Evolutionary conservation across 2,888 invertebrate genomes (phyloP).

Genomic region (Scelioninae gen. 1): DNA sequence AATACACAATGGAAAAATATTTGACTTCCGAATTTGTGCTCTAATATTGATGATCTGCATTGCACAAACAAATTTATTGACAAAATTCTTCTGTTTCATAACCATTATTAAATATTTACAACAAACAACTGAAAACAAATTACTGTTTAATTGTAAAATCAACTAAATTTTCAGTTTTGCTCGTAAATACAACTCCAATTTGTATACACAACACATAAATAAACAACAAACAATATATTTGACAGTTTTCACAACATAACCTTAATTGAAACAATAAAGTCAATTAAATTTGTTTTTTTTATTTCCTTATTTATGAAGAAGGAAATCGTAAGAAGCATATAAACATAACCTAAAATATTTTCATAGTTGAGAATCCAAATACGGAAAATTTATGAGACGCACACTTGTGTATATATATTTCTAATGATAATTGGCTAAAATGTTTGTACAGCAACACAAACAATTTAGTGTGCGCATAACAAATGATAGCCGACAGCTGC

Average conservation of each 20-base stretch:
- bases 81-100: not conserved
- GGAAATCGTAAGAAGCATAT: too few relatives aligned
- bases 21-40: constrained; percentile 2
- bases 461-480: constrained; percentile 50
- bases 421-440: constrained; percentile 47
- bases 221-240: too few relatives aligned
- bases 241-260: too few relatives aligned
- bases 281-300: too few relatives aligned
- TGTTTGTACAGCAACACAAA: constrained; percentile 57
- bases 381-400: constrained; percentile 8
- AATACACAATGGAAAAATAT: constrained; percentile 6
- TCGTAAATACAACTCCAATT: too few relatives aligned
- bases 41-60: constrained; percentile 1
- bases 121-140: not conserved
- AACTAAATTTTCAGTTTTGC: too few relatives aligned
- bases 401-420: constrained; percentile 21
- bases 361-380: constrained; percentile 10
- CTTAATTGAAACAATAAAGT: too few relatives aligned
- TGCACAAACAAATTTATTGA: not conserved
- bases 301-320: too few relatives aligned
- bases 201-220: too few relatives aligned
- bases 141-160: not conserved
- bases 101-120: not conserved
- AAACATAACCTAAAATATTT: constrained; percentile 19
- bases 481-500: constrained; percentile 58